Percentiles rank a stretch among this genome's conserved stretches.
Evolutionary conservation across 2,888 invertebrate species (phyloP).

Genomic region (Hedya salicella): DNA sequence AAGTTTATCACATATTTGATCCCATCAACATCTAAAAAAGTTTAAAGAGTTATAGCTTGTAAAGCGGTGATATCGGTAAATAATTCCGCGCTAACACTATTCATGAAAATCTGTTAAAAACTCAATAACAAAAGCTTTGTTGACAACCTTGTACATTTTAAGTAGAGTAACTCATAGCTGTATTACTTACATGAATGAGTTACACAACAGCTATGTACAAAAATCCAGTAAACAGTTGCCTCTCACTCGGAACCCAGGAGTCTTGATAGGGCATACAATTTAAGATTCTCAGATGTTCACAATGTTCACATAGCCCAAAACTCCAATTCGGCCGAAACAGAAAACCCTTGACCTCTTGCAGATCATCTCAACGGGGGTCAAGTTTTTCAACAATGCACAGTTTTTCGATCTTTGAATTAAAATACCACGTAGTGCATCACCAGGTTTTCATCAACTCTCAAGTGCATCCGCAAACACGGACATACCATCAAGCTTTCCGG

Average conservation of each 20-base stretch:
- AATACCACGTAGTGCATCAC: conserved; percentile 76
- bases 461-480: conserved; percentile 81
- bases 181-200: conserved; percentile 83
- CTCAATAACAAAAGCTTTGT: conserved; percentile 47
- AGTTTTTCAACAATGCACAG: conserved; percentile 84
- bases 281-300: conserved; percentile 54
- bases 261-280: conserved; percentile 72
- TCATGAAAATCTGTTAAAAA: conserved; percentile 40
- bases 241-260: conserved; percentile 85
- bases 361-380: conserved; percentile 78
- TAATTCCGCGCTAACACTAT: conserved; percentile 24
- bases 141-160: conserved; percentile 49
- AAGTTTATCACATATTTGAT: conserved; percentile 98
- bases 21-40: conserved; percentile 94
- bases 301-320: conserved; percentile 72
- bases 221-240: conserved; percentile 75
- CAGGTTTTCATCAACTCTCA: conserved; percentile 83
- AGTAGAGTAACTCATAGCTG: conserved; percentile 74
- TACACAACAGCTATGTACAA: conserved; percentile 73
- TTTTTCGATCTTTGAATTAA: conserved; percentile 49
- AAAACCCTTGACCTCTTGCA: conserved; percentile 84
- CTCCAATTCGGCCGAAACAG: conserved; percentile 83
- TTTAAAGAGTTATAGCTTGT: conserved; percentile 38
- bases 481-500: conserved; percentile 84
- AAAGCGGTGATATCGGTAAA: neutral